These are phyloP conservation scores for Cantharis rufa DNA, from an alignment of 2,888 invertebrate genomes.

Conservation along the genomic window DNA sequence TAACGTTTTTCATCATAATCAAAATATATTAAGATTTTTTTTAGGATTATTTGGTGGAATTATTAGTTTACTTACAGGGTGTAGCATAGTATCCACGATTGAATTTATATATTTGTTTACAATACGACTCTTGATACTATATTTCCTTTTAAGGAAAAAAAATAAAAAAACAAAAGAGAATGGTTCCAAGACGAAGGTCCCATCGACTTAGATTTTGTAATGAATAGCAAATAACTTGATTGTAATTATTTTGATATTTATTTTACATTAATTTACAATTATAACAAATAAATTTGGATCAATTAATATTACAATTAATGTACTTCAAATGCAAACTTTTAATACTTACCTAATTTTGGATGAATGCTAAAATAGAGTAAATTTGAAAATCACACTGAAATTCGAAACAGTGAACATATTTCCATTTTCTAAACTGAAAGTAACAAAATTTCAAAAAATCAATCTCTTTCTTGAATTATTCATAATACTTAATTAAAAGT, in stretches of 20 bases:
- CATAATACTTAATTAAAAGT: neutral
- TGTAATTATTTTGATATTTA: neutral
- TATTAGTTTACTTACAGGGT: conserved; percentile 70
- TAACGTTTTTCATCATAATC: neutral
- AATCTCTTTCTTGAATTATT: neutral
- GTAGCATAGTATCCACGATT: conserved; percentile 70
- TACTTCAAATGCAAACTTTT: neutral
- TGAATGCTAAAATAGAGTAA: neutral
- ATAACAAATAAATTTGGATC: neutral
- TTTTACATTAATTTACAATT: neutral
- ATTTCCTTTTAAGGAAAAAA: neutral
- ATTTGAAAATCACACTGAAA: neutral
- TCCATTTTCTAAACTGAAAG: neutral
- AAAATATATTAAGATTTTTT: conserved; percentile 40
- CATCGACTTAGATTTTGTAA: neutral
- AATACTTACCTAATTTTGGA: neutral
- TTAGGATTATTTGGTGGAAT: conserved; percentile 74
- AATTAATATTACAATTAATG: neutral
- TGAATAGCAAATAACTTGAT: neutral
- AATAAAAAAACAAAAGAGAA: neutral
- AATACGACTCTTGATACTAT: conserved; percentile 49
- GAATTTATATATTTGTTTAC: conserved; percentile 68
- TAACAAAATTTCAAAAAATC: neutral
- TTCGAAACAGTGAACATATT: neutral
- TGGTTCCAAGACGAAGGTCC: neutral